These are phyloP conservation scores for Trogon melanurus DNA, from an alignment of 2,113 vertebrate genomes.

Conservation along the genomic window DNA sequence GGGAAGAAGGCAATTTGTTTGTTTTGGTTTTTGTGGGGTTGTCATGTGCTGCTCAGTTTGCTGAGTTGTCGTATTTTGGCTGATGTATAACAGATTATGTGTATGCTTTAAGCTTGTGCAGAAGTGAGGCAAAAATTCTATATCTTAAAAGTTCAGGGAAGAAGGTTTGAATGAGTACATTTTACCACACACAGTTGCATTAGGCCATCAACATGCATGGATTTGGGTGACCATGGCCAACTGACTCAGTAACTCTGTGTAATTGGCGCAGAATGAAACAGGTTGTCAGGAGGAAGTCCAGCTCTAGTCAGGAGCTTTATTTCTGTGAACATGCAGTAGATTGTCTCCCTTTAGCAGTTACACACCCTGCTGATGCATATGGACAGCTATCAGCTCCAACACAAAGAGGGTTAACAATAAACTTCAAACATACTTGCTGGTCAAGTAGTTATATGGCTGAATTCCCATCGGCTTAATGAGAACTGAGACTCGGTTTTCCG, in stretches of 20 bases:
- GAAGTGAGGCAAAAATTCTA: neutral
- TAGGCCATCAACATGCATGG: neutral
- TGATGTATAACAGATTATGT: neutral
- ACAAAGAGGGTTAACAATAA: neutral
- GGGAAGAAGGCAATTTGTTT: neutral
- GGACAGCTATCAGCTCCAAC: neutral
- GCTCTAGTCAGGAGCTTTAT: neutral
- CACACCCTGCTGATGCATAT: neutral
- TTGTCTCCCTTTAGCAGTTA: neutral
- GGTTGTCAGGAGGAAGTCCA: neutral
- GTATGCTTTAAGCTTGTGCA: neutral
- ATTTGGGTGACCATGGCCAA: neutral
- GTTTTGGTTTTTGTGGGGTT: fast-evolving
- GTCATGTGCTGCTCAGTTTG: neutral
- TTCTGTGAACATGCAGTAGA: neutral
- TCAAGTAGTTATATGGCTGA: neutral
- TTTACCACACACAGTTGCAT: neutral
- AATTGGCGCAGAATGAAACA: neutral
- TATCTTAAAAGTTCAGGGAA: neutral
- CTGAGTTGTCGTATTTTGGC: neutral
- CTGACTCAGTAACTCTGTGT: neutral
- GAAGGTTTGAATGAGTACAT: neutral
- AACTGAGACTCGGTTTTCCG: neutral
- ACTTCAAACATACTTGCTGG: neutral
- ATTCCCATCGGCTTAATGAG: neutral